Base-by-base conservation (phyloP, 2,888 invertebrate genomes). In the Idaea straminata region DNA sequence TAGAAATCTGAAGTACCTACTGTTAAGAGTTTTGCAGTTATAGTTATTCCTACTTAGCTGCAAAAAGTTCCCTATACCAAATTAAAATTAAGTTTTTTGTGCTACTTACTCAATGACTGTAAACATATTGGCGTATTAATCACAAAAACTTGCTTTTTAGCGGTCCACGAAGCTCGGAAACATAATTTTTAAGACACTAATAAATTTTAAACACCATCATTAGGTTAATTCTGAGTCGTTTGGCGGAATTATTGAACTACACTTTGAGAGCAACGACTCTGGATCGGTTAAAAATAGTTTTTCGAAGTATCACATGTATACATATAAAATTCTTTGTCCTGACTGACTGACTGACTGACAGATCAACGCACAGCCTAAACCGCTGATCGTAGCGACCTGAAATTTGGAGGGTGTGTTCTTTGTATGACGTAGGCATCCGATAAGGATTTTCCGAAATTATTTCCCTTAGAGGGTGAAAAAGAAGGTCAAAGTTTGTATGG, bases 181-280 rank as follows among this genome's bases (percentile, higher is more conserved):
- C 59, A 25, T 16, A 59, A 10, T 59, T 59, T 59, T 59, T 13
- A 16, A 59, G 34, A 59, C 25, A 59, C 34, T 34, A 16, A 59
- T 59, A 59, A 59, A 59, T 59, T 59, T 34, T 59, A 59, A 59
- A 59, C 16, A 34, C 25, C 15, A 16, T 59, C 16, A 59, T 59
- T 59, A 59, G 16, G 59, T 59, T 34, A 7, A 13, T 47, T 47
- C 13, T 3, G 47, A 47, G 47, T 47, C 47, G 47, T 47, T 47
- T 47, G 47, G 47, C 7, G 47, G 47, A 47, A 47, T 47, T 47
- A 47, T 47, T 47, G 13, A 47, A 47, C 6, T 47, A 47, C 13
- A 47, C 47, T 47, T 25, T 47, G 10, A 47, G 10, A 13, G 47
- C 6, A 47, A 10, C 47, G 47, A 13, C 47, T 47, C 13, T 13